Base-by-base conservation (phyloP, 1,140 invertebrate genomes). In the Drosophila punjabiensis region DNA sequence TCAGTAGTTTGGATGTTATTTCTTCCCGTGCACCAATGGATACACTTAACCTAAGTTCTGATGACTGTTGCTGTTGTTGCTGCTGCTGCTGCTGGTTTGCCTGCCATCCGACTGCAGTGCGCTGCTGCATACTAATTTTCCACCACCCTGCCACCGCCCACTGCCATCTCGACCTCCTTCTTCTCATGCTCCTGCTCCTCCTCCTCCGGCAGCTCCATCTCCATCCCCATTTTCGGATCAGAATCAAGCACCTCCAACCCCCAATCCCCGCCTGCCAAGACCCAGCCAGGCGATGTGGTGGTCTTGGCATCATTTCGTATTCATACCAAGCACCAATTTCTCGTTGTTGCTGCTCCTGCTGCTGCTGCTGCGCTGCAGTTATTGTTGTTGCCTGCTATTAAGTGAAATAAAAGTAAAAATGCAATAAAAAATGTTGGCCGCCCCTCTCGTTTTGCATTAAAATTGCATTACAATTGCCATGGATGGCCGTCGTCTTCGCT, bases 241-340 rank as follows among this genome's bases (percentile, higher is more conserved):
- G 33, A 39, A 50, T 45, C 32, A 55, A 16, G 32, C 43, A 39
- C 5, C 43, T 30, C 33, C 37, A 7, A 14, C 32, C 32, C 50
- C 32, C 3, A n/a, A 3, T 9, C 48, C 16, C 20, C 50, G 16
- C 24, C 52, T 39, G 30, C 9, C 20, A 32, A 41, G n/a, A n/a
- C 43, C 41, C 33, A 59, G 43, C 63, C n/a, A 43, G 82, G 81
- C 85, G 76, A 78, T 81, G 81, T 81, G 85, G 84, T 82, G 85
- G 82, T 81, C 86, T 90, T 81, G 75, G 64, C 79, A 80, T 90
- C 80, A 85, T 92, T 92, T 73, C 78, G 83, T 90, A 92, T 92
- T 92, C 91, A 92, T 92, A 88, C 83, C 90, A 90, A 92, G 91
- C 87, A 92, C 87, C 91, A 91, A 82, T 92, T 92, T 81, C 83